Base-by-base conservation (phyloP, 2,113 vertebrate genomes). In the Ariopsis seemanni region DNA sequence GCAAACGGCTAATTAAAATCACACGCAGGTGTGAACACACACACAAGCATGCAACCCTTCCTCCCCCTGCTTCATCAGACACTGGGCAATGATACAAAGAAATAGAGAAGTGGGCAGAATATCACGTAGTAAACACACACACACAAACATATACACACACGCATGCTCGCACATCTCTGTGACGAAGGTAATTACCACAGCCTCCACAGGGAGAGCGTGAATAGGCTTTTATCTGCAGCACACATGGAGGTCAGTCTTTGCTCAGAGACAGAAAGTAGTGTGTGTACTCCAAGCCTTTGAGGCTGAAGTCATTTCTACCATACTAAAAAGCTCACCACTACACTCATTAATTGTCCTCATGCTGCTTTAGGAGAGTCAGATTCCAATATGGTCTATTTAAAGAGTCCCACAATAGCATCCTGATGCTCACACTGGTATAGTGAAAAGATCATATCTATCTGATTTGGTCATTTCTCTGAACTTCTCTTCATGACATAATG, bases 161-260 rank as follows among this genome's bases (percentile, higher is more conserved):
- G 34, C 30, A 80, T 34, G 48, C 88, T 27, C 52, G 25, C 81
- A 62, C 72, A 78, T 22, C 67, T 79, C 34, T 52, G 52, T 34
- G 72, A 78, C 17, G n/a, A 62, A 84, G 82, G 82, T 89, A 86
- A 89, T 89, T 86, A 89, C 85, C 20, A 55, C 62, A 72, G 77
- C 81, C 42, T 27, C 86, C 58, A 83, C 81, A 84, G 87, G 27
- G 82, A 71, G 82, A 79, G 74, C 69, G 82, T 88, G 87, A 88
- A 88, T 48, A 42, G 82, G 72, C 87, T 88, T 88, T 88, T 88
- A 88, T 88, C 87, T 79, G 30, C 8, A 62, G 62, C 82, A 55
- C 74, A 48, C 74, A 84, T 58, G 87, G 87, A 79, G 87, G 87
- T 88, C 87, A 88, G 82, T 75, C 86, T 71, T 84, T 77, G 82